Evolutionary conservation across 1,140 invertebrate species (phyloP), one percentile per base, ranked within the genome.

Genomic region (Lucilia cuprina): DNA sequence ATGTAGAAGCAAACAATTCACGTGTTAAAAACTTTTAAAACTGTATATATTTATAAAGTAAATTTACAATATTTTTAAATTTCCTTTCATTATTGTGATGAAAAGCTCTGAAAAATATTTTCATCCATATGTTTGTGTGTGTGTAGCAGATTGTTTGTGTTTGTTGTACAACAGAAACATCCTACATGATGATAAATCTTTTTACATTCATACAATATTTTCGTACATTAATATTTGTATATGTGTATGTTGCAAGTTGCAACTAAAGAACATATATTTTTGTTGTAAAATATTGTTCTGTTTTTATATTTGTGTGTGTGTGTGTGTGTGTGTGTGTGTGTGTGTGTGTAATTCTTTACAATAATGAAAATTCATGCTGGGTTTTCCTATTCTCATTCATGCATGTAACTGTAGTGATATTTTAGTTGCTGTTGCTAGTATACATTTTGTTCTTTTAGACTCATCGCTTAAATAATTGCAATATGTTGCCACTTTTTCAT

Each of bases 391-490:
- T 70, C 65, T 70, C 21, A 25, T 19, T 70, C 65, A 70, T 70
- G 65, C 65, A 70, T 70, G 65, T 70, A 21, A 25, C n/a, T 70
- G 65, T 70, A 21, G 10, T 60, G 25, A 30, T 30, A 30, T 30
- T 30, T 2, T 30, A 17, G 7, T n/a, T 60, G 50, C 50, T 60
- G 50, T 60, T 60, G 50, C 14, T 17, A 60, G 13, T n/a, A 60
- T 21, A 25, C 25, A 25, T 70, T 60, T 60, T n/a, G 2, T 70
- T 70, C 65, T 60, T 60, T 19, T 19, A 70, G 65, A 70, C 65
- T 70, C 65, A 70, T 70, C 65, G 65, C 65, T 70, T 70, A 70
- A 70, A 70, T 70, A 70, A 70, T 70, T 70, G 65, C 65, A 70
- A 70, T 70, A 70, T 70, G 65, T 70, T 70, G 65, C 65, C 65